These are phyloP conservation scores for Hippotragus niger DNA, from an alignment of 2,113 vertebrate genomes.

Conservation along the genomic window DNA sequence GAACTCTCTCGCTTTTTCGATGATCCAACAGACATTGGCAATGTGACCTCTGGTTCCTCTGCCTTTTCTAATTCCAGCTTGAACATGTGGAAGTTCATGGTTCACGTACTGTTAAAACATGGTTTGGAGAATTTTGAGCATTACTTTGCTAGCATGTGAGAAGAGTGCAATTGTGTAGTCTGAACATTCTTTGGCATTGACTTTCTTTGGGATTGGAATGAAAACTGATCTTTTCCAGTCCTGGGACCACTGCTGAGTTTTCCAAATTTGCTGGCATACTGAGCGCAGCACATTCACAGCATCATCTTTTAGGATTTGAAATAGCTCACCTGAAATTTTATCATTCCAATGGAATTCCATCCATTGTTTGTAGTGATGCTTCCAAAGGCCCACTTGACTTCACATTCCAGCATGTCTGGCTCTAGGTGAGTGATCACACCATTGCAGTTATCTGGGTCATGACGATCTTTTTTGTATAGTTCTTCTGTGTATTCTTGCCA, in stretches of 20 bases:
- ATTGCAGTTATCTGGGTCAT: accelerated
- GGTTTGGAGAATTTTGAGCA: background rate
- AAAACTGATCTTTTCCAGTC: background rate
- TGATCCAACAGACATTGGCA: background rate
- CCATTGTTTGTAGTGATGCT: background rate
- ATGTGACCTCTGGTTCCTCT: background rate
- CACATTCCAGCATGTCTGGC: background rate
- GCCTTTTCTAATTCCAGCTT: background rate
- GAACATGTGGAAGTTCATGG: background rate
- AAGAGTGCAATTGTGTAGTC: background rate
- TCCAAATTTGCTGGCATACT: background rate
- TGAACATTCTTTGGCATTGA: background rate
- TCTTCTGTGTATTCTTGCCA: background rate
- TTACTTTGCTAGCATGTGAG: background rate
- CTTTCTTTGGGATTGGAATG: background rate
- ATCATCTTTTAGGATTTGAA: background rate
- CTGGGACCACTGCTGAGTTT: background rate
- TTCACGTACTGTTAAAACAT: background rate
- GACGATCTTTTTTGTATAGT: background rate
- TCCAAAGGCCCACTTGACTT: background rate
- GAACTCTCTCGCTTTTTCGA: background rate
- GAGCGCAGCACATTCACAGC: background rate
- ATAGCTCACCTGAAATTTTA: background rate
- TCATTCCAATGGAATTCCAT: background rate
- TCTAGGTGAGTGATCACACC: background rate